Percentiles rank a stretch among this genome's conserved stretches.
These are phyloP conservation scores for Mesaphorura yosii DNA, from an alignment of 1,140 invertebrate species.

Conservation along the genomic window DNA sequence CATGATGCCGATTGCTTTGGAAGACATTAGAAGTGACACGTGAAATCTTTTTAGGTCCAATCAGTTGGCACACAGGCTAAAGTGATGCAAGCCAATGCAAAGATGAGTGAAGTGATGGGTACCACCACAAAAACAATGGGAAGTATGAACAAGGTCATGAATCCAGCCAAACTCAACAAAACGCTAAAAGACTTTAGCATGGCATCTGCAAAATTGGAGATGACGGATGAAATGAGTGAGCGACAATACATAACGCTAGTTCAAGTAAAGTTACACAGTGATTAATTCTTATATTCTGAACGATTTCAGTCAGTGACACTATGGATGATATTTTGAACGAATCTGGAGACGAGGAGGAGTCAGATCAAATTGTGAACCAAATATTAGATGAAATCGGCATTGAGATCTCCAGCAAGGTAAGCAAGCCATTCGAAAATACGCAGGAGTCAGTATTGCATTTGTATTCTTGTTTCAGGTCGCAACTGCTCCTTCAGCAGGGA, in stretches of 20 bases:
- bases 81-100: constrained; percentile 74
- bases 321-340: constrained; percentile 79
- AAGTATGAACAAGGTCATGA: constrained; percentile 75
- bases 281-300: neutral
- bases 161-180: constrained; percentile 66
- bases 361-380: constrained; percentile 69
- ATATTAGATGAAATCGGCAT: constrained; percentile 93
- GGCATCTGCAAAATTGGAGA: constrained; percentile 75
- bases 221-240: constrained; percentile 90
- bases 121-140: constrained; percentile 77
- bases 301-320: constrained; percentile 68
- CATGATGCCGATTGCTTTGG: constrained; percentile 4
- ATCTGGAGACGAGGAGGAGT: constrained; percentile 80
- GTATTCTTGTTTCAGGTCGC: constrained; percentile 35
- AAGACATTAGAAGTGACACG: neutral
- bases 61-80: constrained; percentile 73
- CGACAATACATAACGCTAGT: neutral
- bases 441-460: constrained; percentile 4
- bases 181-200: constrained; percentile 70
- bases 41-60: constrained; percentile 44
- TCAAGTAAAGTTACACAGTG: too few relatives aligned
- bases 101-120: constrained; percentile 71
- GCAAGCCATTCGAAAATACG: neutral
- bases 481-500: constrained; percentile 49
- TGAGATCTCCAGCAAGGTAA: constrained; percentile 76